Evolutionary conservation across 1,140 invertebrate species (phyloP), one percentile per base, ranked within the genome.

Genomic region (Orchesella cincta): DNA sequence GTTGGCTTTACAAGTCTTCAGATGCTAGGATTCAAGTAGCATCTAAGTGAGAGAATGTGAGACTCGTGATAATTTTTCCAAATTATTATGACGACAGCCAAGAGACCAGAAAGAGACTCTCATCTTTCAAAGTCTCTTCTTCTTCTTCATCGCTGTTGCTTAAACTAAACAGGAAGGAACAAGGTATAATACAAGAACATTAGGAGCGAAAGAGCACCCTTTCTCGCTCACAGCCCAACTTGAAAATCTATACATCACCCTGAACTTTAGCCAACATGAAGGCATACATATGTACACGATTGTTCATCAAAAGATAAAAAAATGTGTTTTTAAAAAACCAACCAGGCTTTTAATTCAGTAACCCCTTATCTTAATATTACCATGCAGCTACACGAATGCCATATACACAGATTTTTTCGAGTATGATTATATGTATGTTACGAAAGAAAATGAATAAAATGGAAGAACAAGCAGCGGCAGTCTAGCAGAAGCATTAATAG

Each of bases 41-140:
- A 57, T 18, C 3, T 12, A n/a, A 57, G 14, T 57, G 54, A 57
- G 26, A 26, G 54, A 23, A 57, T 57, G 14, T 23, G n/a, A 57
- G 54, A 57, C 26, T 33, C 62, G 3, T 23, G 62, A 67, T 67
- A 67, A 67, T 67, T 67, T 67, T 67, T 33, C 33, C 62, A 67
- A 67, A 67, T 67, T 67, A 67, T 57, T 57, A 57, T 26, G 52
- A 18, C 52, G 52, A 57, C 23, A 57, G 23, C 52, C 52, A n/a
- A 57, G 23, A 57, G 52, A 57, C 52, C 52, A 23, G 23, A 57
- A 14, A 18, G 23, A 57, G 52, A 57, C 23, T 26, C 52, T 14
- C 23, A 8, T 57, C 23, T n/a, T n/a, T n/a, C n/a, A n/a, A n/a
- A n/a, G n/a, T n/a, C n/a, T n/a, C n/a, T n/a, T n/a, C n/a, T 46